Base-by-base conservation (phyloP, 2,113 vertebrate species). In the Phyllostomus hastatus region DNA sequence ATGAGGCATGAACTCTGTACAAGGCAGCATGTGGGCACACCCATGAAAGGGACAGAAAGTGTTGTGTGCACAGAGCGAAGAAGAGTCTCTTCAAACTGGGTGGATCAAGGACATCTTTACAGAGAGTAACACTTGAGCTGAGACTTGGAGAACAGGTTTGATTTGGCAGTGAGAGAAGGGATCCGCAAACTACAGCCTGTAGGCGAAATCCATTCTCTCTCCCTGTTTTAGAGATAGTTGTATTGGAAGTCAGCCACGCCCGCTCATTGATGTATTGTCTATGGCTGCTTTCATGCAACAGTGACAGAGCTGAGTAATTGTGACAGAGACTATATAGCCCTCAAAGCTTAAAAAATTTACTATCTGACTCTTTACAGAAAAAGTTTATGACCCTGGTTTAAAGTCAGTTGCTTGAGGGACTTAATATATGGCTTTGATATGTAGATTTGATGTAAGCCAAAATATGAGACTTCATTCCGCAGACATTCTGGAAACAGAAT, bases 401-500 rank as follows among this genome's bases (percentile, higher is more conserved):
- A 93, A 87, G 38, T 76, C 41, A 83, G 35, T 83, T 91, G 26
- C 15, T 91, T 94, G 54, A 92, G 17, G 76, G n/a, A 52, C 10
- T 15, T 90, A 33, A 88, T 91, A 54, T 33, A 91, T 82, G 69
- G 6, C 10, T 31, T 93, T 88, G 28, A 33, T 81, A 52, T 79
- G 61, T 83, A 33, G 48, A 81, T 17, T 93, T 82, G 48, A 43
- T 88, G 4, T 76, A 87, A 33, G 19, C 61, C 81, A 90, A 96
- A 95, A 72, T 92, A 67, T 7, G 86, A 76, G 79, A 64, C n/a
- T 87, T 78, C 19, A 28, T 90, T 88, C 87, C 46, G 17, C 70
- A 95, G 84, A 28, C n/a, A 69, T 85, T 91, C 48, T 95, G 61
- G 61, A 83, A 69, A 78, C 54, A 91, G 81, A 72, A 43, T 73